These are phyloP conservation scores for Teleiodes luculella DNA, from an alignment of 2,888 invertebrate species.

Conservation along the genomic window DNA sequence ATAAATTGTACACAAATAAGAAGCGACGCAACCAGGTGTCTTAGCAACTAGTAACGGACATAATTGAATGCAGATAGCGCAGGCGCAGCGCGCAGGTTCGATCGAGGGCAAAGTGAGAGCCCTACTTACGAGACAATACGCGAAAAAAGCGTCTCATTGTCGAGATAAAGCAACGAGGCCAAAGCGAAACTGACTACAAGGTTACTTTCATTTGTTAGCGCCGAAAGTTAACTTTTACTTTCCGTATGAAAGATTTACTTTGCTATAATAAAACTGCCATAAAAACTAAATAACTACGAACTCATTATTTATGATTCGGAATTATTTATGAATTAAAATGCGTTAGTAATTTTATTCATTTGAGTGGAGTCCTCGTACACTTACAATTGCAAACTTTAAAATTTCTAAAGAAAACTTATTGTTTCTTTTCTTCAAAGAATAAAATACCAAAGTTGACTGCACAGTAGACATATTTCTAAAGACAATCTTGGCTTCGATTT, in stretches of 20 bases:
- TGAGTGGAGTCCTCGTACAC: too few species aligned
- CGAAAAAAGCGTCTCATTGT: slow-evolving; percentile 5
- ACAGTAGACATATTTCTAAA: too few species aligned
- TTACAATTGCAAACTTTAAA: too few species aligned
- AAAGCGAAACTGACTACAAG: slow-evolving; percentile 69
- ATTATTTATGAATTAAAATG: too few species aligned
- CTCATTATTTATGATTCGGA: too few species aligned
- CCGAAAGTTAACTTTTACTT: slow-evolving; percentile 75
- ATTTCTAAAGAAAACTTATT: too few species aligned
- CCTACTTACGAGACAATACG: slow-evolving; percentile 3
- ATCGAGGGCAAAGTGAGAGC: neutral
- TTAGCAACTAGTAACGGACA: neutral
- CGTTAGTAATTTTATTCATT: too few species aligned
- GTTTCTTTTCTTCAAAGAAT: too few species aligned
- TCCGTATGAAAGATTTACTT: slow-evolving; percentile 47
- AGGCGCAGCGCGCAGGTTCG: neutral
- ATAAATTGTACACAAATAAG: neutral
- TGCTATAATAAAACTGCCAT: slow-evolving; percentile 18
- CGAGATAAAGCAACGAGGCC: slow-evolving; percentile 31
- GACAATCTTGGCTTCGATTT: too few species aligned
- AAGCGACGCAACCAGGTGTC: neutral
- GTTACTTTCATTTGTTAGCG: slow-evolving; percentile 70
- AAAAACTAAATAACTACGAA: neutral
- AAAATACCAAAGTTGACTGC: too few species aligned
- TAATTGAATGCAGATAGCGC: neutral